Evolutionary conservation across 2,113 vertebrate species (phyloP), one percentile per base, ranked within the genome.

Genomic region (Mesoclemmys tuberculata): DNA sequence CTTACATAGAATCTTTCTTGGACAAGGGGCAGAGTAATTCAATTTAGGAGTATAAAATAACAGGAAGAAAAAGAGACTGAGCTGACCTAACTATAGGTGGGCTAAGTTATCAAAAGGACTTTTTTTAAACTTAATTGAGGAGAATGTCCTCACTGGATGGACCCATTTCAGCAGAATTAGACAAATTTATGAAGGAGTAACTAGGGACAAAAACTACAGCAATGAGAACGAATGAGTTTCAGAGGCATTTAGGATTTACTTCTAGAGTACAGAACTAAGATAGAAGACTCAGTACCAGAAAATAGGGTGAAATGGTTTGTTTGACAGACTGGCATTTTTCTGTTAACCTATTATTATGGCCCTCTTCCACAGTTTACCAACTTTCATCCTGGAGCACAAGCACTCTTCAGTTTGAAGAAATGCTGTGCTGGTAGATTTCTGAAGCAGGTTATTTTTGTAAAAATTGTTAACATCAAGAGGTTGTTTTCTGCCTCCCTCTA

Each of bases 291-390:
- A 22, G 64, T 71, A n/a, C 9, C 4, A 8, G 38, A 90, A 89
- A 87, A 80, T 88, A 83, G 51, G 29, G 21, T 88, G 78, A 78
- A 93, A 58, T 55, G 24, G 21, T 82, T 88, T 91, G 92, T 93
- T 91, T 56, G 93, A 87, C 92, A 92, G 93, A 88, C 54, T 83
- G 58, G 61, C 88, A 80, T 95, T 96, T 52, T 96, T 87, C 91
- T 75, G 13, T 79, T 90, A 85, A 84, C 88, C 82, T 75, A 89
- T 6, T 27, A 12, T 44, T 41, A 44, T 94, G 91, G 91, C 80
- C 85, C 90, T 84, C 58, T 78, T 91, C 38, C 87, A 92, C 48
- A 56, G 29, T 81, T 58, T 75, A 44, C 81, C 18, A 87, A 88
- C 2, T 55, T 96, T 93, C 56, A 95, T 92, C 75, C 90, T 71